Evolutionary conservation across 2,888 invertebrate species (phyloP).

Genomic region (Amblyjoppa proteus): DNA sequence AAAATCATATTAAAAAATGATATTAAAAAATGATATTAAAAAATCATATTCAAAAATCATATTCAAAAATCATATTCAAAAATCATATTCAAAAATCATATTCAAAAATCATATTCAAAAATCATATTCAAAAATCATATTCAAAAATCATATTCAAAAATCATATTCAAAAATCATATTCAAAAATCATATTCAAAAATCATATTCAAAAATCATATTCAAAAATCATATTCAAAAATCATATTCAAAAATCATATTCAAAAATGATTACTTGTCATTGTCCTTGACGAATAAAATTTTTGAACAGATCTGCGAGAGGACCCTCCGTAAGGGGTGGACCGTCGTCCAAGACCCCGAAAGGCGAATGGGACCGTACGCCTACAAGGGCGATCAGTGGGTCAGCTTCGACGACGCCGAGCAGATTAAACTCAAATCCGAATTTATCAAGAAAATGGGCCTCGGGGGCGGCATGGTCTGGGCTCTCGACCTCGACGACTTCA

Average conservation of each 20-base stretch:
- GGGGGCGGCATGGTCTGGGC: constrained; percentile 97
- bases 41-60: too few relatives aligned
- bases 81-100: constrained; percentile 2
- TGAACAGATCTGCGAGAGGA: constrained; percentile 92
- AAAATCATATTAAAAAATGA: neutral
- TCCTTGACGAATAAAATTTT: constrained; percentile 15
- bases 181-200: constrained; percentile 5
- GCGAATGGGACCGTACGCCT: constrained; percentile 95
- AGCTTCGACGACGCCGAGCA: constrained; percentile 96
- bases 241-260: neutral
- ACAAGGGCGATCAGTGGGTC: constrained; percentile 95
- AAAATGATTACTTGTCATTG: neutral
- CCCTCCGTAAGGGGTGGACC: constrained; percentile 91
- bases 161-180: too few relatives aligned
- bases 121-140: too few relatives aligned
- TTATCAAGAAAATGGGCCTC: constrained; percentile 91
- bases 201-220: constrained; percentile 15
- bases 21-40: too few relatives aligned
- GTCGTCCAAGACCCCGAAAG: constrained; percentile 92
- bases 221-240: neutral
- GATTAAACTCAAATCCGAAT: constrained; percentile 93
- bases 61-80: too few relatives aligned
- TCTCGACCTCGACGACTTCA: constrained; percentile 94
- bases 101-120: neutral
- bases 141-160: too few relatives aligned